Percentiles rank a stretch among this genome's conserved stretches.
phyloP scores from a whole-genome alignment of 1,140 invertebrate genomes.

The silkworm (Bombyx mori) region DNA sequence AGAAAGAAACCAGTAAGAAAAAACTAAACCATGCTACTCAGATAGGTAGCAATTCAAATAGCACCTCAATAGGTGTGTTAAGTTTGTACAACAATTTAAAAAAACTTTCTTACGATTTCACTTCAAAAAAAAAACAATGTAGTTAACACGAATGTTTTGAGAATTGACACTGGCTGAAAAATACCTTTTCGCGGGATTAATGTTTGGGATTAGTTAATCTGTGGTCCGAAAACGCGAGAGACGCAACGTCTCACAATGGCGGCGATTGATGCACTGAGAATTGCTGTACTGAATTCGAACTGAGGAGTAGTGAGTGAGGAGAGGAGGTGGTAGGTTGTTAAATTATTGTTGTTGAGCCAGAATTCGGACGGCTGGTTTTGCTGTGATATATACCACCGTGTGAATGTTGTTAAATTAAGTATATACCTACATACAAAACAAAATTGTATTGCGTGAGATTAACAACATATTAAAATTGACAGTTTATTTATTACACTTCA shows the following conservation, averaged over 20 bases:
- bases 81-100: slow-evolving; percentile 1
- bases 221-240: slow-evolving; percentile 27
- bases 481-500: no score
- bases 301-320: no score
- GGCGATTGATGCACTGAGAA: slow-evolving; percentile 29
- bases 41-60: slow-evolving; percentile 20
- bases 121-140: neutral
- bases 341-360: neutral
- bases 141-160: neutral
- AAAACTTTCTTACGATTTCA: slow-evolving; percentile 1
- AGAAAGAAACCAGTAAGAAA: slow-evolving; percentile 5
- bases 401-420: neutral
- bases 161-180: slow-evolving; percentile 18
- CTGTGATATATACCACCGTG: neutral
- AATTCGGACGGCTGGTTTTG: neutral
- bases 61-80: slow-evolving; percentile 15
- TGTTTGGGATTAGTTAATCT: slow-evolving; percentile 23
- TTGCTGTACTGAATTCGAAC: slow-evolving; percentile 2
- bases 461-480: no score
- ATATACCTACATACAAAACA: no score
- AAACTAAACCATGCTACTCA: slow-evolving; percentile 9
- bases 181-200: slow-evolving; percentile 36
- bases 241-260: slow-evolving; percentile 32
- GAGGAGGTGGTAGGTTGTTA: no score
- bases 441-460: no score